Conservation (phyloP, 2,888 invertebrate genomes). For the Apamea sordens region DNA sequence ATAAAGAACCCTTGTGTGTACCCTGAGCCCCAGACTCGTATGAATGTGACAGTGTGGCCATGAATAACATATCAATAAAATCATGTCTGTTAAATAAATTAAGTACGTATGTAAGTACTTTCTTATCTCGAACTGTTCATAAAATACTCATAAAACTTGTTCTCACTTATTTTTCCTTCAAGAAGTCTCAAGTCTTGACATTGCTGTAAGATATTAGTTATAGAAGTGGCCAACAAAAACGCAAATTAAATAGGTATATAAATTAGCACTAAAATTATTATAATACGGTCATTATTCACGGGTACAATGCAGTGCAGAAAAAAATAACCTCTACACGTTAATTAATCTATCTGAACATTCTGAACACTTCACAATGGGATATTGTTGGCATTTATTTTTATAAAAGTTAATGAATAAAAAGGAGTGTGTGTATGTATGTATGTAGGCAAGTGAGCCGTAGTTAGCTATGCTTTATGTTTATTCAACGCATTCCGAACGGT, state of each 20-base stretch:
- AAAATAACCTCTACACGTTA: slow-evolving; percentile 64
- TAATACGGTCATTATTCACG: slow-evolving; percentile 48
- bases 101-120: slow-evolving; percentile 11
- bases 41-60: slow-evolving; percentile 10
- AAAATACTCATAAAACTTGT: slow-evolving; percentile 23
- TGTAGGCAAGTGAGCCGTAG: slow-evolving; percentile 57
- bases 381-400: slow-evolving; percentile 71
- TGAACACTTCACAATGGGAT: slow-evolving; percentile 72
- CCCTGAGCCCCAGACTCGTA: neutral
- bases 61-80: slow-evolving; percentile 16
- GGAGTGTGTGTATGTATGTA: slow-evolving; percentile 55
- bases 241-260: slow-evolving; percentile 46
- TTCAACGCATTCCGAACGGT: slow-evolving; percentile 70
- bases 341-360: slow-evolving; percentile 69
- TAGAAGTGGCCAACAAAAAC: slow-evolving; percentile 34
- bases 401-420: slow-evolving; percentile 69
- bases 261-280: slow-evolving; percentile 51
- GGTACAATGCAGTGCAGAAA: slow-evolving; percentile 53
- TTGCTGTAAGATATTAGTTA: slow-evolving; percentile 15
- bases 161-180: slow-evolving; percentile 18
- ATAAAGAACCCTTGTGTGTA: neutral
- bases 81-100: neutral
- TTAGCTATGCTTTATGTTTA: slow-evolving; percentile 67
- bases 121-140: slow-evolving; percentile 26
- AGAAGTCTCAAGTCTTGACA: slow-evolving; percentile 8